A percentile compares a stretch with the other conserved stretches of the same genome.
phyloP scores from a whole-genome alignment of 2,797 vertebrate species.

The Megalops cyprinoides region DNA sequence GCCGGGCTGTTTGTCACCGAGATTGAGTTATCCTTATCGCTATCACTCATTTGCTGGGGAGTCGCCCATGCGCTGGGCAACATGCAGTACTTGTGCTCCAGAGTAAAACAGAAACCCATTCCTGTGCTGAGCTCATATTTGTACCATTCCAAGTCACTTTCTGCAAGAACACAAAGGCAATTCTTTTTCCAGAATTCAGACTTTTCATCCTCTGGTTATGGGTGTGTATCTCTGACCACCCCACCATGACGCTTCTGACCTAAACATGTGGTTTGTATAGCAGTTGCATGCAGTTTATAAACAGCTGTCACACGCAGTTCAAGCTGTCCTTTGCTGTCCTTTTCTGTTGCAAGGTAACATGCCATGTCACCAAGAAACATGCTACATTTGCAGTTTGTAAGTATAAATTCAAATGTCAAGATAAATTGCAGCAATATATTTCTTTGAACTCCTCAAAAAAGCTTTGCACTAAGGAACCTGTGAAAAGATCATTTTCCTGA shows the following conservation, averaged over 20 bases:
- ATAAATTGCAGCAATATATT: slow-evolving; percentile 9
- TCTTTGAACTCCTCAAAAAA: neutral
- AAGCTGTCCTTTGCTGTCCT: slow-evolving; percentile 7
- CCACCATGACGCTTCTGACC: slow-evolving; percentile 31
- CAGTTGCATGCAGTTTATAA: slow-evolving; percentile 43
- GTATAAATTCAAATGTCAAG: too few species aligned
- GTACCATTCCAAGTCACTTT: slow-evolving; percentile 18
- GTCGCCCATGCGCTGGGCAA: too few species aligned
- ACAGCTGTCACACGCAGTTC: slow-evolving; percentile 36
- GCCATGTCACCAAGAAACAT: neutral
- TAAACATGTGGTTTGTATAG: slow-evolving; percentile 47
- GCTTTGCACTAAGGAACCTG: neutral
- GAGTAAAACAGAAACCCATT: neutral
- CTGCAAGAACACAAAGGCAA: slow-evolving; percentile 33
- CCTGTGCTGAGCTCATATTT: neutral
- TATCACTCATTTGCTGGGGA: slow-evolving; percentile 11
- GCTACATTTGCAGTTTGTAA: neutral
- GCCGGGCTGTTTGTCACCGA: neutral
- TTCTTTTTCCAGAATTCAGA: slow-evolving; percentile 20
- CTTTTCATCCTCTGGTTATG: slow-evolving; percentile 8
- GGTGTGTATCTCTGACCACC: slow-evolving; percentile 15
- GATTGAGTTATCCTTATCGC: neutral
- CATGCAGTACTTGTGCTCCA: neutral
- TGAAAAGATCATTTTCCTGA: neutral
- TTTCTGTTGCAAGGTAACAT: neutral